Percentiles rank a stretch among this genome's conserved stretches.
Evolutionary conservation across 2,888 invertebrate species (phyloP).

Genomic region (Meganola albula): DNA sequence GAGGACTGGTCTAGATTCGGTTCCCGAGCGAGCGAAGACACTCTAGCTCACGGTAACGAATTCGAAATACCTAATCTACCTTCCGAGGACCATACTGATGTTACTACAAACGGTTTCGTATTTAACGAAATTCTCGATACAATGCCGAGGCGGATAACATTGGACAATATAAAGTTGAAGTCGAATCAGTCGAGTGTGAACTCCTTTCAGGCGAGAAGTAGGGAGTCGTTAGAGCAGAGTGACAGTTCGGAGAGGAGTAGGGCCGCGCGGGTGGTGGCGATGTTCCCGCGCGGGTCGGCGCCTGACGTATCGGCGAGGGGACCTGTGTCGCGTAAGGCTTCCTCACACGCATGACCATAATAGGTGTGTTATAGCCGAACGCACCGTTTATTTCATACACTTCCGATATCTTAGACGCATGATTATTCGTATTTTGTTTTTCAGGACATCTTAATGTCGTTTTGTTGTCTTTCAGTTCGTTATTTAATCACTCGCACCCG

Average conservation of each 20-base stretch:
- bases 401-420: constrained; percentile 21
- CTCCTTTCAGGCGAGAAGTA: constrained; percentile 39
- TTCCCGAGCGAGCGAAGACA: constrained; percentile 67
- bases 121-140: constrained; percentile 72
- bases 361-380: constrained; percentile 63
- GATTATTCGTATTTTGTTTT: constrained; percentile 12
- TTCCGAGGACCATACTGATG: constrained; percentile 55
- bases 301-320: constrained; percentile 27
- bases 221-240: constrained; percentile 39
- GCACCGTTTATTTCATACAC: constrained; percentile 32
- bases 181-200: constrained; percentile 48
- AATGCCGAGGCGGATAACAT: constrained; percentile 68
- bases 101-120: constrained; percentile 42
- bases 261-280: constrained; percentile 34
- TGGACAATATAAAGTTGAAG: constrained; percentile 60
- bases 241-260: constrained; percentile 39
- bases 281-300: constrained; percentile 21
- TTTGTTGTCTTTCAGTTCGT: constrained; percentile 9
- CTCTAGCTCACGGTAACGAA: constrained; percentile 66
- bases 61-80: constrained; percentile 67
- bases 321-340: constrained; percentile 50
- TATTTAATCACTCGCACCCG: constrained; percentile 21
- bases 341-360: constrained; percentile 62
- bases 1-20: constrained; percentile 73
- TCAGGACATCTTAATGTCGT: too few species aligned